These are phyloP conservation scores for Calyptomena viridis DNA, from an alignment of 2,113 vertebrate species.

Conservation along the genomic window DNA sequence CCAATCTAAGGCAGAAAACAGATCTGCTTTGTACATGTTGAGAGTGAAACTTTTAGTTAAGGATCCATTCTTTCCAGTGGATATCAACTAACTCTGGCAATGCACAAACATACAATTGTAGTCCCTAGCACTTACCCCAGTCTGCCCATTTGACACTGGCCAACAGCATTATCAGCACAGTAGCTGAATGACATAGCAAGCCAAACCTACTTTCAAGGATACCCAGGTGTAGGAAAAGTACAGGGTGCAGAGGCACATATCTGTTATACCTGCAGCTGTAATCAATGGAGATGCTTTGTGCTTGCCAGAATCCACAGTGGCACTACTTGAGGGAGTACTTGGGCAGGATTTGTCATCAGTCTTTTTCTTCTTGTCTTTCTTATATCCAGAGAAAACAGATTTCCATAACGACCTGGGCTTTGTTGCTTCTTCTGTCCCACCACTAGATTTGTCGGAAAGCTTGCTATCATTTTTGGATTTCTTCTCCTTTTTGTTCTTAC, in stretches of 20 bases:
- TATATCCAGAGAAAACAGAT: constrained; percentile 94
- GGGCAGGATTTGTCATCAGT: constrained; percentile 84
- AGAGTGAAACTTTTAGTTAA: neutral
- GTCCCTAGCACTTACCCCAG: neutral
- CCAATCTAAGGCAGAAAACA: neutral
- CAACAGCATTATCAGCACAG: neutral
- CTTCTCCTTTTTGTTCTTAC: constrained; percentile 96
- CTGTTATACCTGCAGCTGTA: constrained; percentile 79
- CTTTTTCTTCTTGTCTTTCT: constrained; percentile 97
- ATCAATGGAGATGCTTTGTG: constrained; percentile 73
- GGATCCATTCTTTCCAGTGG: neutral
- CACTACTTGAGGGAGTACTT: constrained; percentile 89
- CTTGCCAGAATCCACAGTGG: constrained; percentile 86
- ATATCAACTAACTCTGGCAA: neutral
- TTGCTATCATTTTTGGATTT: constrained; percentile 87
- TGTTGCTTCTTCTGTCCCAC: constrained; percentile 74
- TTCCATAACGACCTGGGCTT: constrained; percentile 96
- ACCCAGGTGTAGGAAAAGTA: neutral
- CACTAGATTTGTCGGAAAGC: constrained; percentile 73
- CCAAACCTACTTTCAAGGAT: neutral
- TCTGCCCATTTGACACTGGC: neutral
- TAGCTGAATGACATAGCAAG: neutral
- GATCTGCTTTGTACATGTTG: neutral
- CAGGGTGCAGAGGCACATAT: neutral
- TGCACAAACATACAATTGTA: neutral